phyloP scores from a whole-genome alignment of 2,797 vertebrate genomes.

The Sebastes reedi region DNA sequence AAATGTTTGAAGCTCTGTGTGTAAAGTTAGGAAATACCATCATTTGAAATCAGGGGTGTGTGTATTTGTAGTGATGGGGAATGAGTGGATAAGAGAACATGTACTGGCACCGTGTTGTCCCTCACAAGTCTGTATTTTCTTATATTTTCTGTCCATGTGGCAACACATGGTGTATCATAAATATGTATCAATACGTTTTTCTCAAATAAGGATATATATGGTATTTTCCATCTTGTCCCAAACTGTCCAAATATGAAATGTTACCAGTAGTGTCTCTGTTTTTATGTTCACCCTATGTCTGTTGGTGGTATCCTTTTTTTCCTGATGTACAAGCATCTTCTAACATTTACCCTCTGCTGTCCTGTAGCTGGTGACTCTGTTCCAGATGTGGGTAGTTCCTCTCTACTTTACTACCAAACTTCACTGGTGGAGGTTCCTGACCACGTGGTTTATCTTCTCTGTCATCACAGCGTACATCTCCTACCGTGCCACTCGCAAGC shows the following conservation, averaged over 20 bases:
- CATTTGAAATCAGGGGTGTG: not conserved
- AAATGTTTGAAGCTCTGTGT: not conserved
- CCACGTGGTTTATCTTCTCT: constrained; percentile 95
- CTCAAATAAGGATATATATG: not conserved
- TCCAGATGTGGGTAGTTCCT: constrained; percentile 99
- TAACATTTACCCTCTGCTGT: constrained; percentile 37
- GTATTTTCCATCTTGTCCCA: not conserved
- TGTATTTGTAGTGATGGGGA: not conserved
- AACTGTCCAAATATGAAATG: not conserved
- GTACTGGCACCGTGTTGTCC: not conserved
- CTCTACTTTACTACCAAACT: constrained; percentile 99
- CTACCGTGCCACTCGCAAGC: constrained; percentile 95
- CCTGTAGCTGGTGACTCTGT: constrained; percentile 94
- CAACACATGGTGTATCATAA: not conserved
- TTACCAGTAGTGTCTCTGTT: not conserved
- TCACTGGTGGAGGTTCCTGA: constrained; percentile 97
- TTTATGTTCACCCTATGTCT: not conserved
- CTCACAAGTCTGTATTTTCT: not conserved
- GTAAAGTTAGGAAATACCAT: not conserved
- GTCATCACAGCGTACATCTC: constrained; percentile 94
- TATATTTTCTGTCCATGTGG: not conserved
- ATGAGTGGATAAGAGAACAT: not conserved
- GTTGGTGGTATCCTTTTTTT: not conserved
- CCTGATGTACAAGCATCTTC: not conserved
- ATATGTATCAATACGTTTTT: not conserved